Evolutionary conservation across 2,888 invertebrate genomes (phyloP), one percentile per base, ranked within the genome.

Genomic region (Cheilosia impressa): DNA sequence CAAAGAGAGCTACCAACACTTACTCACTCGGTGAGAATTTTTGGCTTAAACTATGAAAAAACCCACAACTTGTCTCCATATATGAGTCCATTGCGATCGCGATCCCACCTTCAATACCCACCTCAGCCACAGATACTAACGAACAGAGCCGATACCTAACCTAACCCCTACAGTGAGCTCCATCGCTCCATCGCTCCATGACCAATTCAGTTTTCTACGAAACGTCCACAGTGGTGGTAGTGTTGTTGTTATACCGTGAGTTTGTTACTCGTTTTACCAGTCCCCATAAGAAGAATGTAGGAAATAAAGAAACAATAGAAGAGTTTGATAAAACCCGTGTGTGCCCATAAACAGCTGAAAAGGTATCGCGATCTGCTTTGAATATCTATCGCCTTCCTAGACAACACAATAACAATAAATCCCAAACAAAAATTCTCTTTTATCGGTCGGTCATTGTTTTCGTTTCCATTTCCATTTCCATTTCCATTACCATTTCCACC

Each of bases 361-460:
- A 73, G 53, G 34, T 53, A 53, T 52, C 57, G 47, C 38, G 65
- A 75, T 55, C 52, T 68, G 76, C 10, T 58, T 72, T 38, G 85
- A 80, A 85, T 81, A 77, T 47, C 27, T 72, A 85, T 38, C 38
- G 13, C 38, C 13, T 53, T 69, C 10, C 63, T 65, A 68, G 69
- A 63, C 83, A 62, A 19, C 17, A 31, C 31, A 31, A 31, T 31
- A 31, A 31, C 31, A 27, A 27, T 27, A 65, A 22, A 69, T 63
- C 41, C 79, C 58, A 84, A 84, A 84, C 80, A 80, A 84, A 27
- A 80, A 62, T 76, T 79, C 75, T 73, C 84, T 71, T 65, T 47
- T 60, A 45, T 60, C 63, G 45, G 43, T 80, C 80, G 84, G 62
- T 58, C 75, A 80, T 80, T 80, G 84, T 73, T 79, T 58, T 34